phyloP scores from a whole-genome alignment of 2,113 vertebrate species.

The Rallus limicola region DNA sequence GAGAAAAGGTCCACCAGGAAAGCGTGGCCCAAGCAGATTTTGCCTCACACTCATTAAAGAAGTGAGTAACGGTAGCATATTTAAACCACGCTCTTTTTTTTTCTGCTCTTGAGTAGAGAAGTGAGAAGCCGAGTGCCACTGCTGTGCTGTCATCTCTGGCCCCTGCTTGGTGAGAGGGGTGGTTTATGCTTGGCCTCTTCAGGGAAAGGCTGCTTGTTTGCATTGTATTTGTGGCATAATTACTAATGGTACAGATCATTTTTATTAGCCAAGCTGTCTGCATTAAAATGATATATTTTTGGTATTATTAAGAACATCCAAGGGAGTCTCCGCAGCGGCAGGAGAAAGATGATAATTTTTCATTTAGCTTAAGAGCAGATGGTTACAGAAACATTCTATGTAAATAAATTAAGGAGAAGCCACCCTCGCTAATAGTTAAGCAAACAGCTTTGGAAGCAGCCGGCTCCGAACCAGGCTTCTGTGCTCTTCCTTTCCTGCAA shows the following conservation, averaged over 20 bases:
- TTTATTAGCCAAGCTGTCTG: constrained; percentile 80
- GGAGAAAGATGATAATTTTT: constrained; percentile 76
- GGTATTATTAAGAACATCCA: constrained; percentile 72
- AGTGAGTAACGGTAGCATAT: not conserved
- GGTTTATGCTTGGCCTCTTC: constrained; percentile 19
- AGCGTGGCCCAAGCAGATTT: not conserved
- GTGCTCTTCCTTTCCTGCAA: not conserved
- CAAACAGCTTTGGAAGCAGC: constrained; percentile 49
- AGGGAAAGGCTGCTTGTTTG: constrained; percentile 51
- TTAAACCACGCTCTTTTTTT: not conserved
- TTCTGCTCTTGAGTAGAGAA: not conserved
- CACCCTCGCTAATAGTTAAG: constrained; percentile 42
- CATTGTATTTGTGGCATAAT: constrained; percentile 74
- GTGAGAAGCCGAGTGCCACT: not conserved
- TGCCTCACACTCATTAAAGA: not conserved
- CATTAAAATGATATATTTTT: constrained; percentile 79
- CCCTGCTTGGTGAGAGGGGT: not conserved
- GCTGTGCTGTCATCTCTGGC: not conserved
- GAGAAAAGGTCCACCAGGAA: not conserved
- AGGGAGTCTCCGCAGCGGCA: constrained; percentile 58
- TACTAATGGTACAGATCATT: constrained; percentile 76
- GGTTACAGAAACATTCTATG: constrained; percentile 72
- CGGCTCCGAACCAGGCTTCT: not conserved
- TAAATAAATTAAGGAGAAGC: constrained; percentile 70
- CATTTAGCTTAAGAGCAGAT: constrained; percentile 77